Evolutionary conservation across 2,797 vertebrate species (phyloP).

Genomic region (Mus spretus): DNA sequence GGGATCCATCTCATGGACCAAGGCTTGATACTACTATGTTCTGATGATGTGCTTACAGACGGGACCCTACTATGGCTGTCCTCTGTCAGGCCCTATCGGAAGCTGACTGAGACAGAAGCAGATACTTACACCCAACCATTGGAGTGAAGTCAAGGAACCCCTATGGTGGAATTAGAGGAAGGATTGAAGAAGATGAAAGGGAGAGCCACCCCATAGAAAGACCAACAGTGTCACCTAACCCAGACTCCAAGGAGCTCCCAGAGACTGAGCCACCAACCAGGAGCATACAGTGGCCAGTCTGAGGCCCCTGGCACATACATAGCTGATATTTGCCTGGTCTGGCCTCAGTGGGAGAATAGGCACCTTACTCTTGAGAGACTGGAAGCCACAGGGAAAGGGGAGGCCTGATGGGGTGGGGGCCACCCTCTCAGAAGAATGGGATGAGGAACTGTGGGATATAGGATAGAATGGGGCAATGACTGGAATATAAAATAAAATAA

Average conservation of each 20-base stretch:
- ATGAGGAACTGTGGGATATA: neutral
- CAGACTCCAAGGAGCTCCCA: neutral
- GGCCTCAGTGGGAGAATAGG: neutral
- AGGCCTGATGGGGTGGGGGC: neutral
- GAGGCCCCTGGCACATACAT: too few species aligned
- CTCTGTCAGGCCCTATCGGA: neutral
- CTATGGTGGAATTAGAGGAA: neutral
- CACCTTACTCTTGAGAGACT: neutral
- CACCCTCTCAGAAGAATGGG: neutral
- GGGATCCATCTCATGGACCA: neutral
- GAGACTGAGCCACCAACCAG: neutral
- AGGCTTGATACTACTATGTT: neutral
- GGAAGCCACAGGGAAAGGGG: neutral
- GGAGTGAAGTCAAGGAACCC: neutral
- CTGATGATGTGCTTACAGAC: neutral
- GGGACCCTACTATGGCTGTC: neutral
- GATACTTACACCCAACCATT: neutral
- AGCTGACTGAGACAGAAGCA: neutral
- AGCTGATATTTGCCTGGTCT: neutral
- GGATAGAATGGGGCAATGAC: accelerated
- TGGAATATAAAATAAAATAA: neutral
- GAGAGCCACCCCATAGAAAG: neutral
- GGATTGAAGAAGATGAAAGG: neutral
- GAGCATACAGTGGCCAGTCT: neutral
- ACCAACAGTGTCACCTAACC: neutral